phyloP scores from a whole-genome alignment of 2,888 invertebrate genomes.

The Monochamus alternatus region DNA sequence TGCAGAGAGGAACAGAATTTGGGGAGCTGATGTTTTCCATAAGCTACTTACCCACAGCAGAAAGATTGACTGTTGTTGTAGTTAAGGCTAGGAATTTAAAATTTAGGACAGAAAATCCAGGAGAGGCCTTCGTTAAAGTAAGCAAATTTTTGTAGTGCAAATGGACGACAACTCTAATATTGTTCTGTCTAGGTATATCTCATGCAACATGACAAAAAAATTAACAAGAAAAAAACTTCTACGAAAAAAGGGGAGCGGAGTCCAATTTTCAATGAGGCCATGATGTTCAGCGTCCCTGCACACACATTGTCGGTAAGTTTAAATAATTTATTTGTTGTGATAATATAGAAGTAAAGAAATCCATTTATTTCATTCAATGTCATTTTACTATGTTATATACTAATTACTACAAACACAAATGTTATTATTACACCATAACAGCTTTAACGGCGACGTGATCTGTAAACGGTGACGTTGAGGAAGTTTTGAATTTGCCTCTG shows the following conservation, averaged over 20 bases:
- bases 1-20: slow-evolving; percentile 77
- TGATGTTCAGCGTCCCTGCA: slow-evolving; percentile 87
- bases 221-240: slow-evolving; percentile 87
- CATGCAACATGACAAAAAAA: slow-evolving; percentile 85
- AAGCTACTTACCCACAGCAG: slow-evolving; percentile 87
- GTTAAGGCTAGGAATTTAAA: slow-evolving; percentile 85
- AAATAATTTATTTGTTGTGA: too few relatives aligned
- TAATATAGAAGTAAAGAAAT: too few relatives aligned
- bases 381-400: too few relatives aligned
- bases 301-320: slow-evolving; percentile 77
- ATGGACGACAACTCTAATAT: not conserved
- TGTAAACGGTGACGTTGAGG: too few relatives aligned
- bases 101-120: slow-evolving; percentile 73
- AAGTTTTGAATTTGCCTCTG: too few relatives aligned
- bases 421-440: too few relatives aligned
- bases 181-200: slow-evolving; percentile 78
- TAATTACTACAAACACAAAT: too few relatives aligned
- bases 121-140: slow-evolving; percentile 86
- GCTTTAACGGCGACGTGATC: too few relatives aligned
- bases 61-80: slow-evolving; percentile 83
- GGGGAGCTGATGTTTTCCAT: slow-evolving; percentile 88
- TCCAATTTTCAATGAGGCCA: slow-evolving; percentile 88
- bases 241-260: slow-evolving; percentile 82
- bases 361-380: too few relatives aligned
- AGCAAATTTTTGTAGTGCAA: slow-evolving; percentile 13